Conservation (phyloP, 2,113 vertebrate species). For the Hystrix cristata region DNA sequence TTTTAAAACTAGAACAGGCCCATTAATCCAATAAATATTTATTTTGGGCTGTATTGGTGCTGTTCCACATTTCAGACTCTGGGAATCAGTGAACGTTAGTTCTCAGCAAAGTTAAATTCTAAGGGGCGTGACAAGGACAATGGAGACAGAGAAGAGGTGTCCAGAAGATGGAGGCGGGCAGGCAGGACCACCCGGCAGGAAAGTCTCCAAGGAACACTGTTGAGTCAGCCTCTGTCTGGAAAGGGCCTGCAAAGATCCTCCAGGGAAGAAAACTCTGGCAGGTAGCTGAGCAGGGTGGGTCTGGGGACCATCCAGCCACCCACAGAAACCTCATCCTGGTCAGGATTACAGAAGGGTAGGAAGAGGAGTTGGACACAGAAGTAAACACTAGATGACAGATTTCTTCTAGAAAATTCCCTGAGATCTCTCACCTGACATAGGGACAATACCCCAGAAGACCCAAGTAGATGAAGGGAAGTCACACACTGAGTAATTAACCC, state of each 20-base stretch:
- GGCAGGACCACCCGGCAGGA: not conserved
- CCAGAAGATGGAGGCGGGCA: not conserved
- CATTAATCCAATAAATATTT: not conserved
- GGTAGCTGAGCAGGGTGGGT: rapidly evolving
- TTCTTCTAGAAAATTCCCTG: not conserved
- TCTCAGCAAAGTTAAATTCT: not conserved
- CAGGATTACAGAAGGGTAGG: not conserved
- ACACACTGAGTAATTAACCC: too few species aligned
- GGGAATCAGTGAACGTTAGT: not conserved
- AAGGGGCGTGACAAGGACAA: rapidly evolving
- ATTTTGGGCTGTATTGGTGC: not conserved
- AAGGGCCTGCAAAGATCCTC: rapidly evolving
- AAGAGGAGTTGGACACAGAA: not conserved
- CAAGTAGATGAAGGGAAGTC: not conserved
- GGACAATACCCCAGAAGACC: rapidly evolving
- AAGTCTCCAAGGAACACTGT: not conserved
- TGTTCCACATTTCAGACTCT: not conserved
- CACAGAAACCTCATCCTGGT: not conserved
- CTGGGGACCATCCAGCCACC: not conserved
- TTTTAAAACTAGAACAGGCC: not conserved
- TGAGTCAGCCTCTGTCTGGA: not conserved
- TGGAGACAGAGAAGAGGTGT: not conserved
- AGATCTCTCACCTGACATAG: not conserved
- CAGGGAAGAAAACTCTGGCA: not conserved
- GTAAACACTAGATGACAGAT: not conserved